Base-by-base conservation (phyloP, 1,140 invertebrate species). In the Lethocerus indicus region DNA sequence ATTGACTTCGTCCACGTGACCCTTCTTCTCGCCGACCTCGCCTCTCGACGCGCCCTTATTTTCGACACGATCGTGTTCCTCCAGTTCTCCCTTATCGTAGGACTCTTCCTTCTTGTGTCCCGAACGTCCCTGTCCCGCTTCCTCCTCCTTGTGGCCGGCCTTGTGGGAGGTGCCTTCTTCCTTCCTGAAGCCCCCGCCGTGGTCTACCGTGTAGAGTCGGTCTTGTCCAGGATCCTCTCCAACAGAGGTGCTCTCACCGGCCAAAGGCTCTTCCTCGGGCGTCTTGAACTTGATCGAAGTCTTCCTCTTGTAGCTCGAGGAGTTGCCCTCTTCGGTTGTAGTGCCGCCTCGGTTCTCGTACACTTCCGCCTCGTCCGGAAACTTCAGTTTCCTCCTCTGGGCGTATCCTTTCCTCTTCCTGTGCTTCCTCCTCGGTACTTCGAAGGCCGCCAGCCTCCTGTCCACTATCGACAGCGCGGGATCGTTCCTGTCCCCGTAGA, bases 51-150 rank as follows among this genome's bases (percentile, higher is more conserved):
- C 37, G 1, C 57, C 58, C 47, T 60, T 54, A 25, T 61, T 54
- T 27, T 56, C 53, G 23, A 61, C 53, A 12, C 59, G 60, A 3
- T 43, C 55, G 21, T 54, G 50, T 14, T 62, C 58, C 18, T 57
- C 59, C 9, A 54, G 57, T 3, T 57, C 20, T 2, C 43, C 70
- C 60, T 59, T 68, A 52, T 53, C 58, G 57, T 58, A 68, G 52
- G 23, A 58, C 45, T 65, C 62, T 32, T 67, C 64, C 54, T 70
- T 70, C 61, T 75, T 73, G 53, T 73, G 72, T 0, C 72, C 73
- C 54, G 76, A 74, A 35, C 71, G 41, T 23, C 35, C 35, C 7
- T 47, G 43, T n/a, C 44, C 44, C 16, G 39, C 44, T 35, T 51
- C 41, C 18, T 46, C 39, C 0, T 5, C 23, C 21, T 27, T 35